Evolutionary conservation across 2,888 invertebrate species (phyloP).

Genomic region (Pyrgus malvae): DNA sequence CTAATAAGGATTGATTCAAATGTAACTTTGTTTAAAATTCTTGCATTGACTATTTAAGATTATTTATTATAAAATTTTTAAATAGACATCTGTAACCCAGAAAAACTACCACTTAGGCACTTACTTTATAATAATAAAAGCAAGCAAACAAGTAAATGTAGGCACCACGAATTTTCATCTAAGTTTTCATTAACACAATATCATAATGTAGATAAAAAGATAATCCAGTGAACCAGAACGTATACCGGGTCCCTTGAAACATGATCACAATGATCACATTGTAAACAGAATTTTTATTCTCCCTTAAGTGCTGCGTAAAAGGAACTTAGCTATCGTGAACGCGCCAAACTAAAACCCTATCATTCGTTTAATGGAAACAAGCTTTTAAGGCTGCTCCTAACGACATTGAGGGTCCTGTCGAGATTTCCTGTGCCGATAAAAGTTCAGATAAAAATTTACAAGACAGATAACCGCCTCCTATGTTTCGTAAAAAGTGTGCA

Average conservation of each 20-base stretch:
- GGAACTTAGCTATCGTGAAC: not conserved
- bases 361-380: slow-evolving; percentile 13
- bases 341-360: slow-evolving; percentile 2
- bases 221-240: not conserved
- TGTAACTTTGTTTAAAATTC: no score
- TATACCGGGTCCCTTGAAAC: not conserved
- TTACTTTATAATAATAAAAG: no score
- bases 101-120: no score
- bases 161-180: no score
- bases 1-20: no score
- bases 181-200: no score
- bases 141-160: no score
- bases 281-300: not conserved
- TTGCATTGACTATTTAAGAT: no score
- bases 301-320: not conserved
- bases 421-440: slow-evolving; percentile 4
- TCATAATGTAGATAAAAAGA: not conserved
- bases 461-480: not conserved
- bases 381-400: slow-evolving; percentile 9
- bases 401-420: slow-evolving; percentile 3
- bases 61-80: no score
- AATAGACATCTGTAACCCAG: no score
- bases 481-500: not conserved
- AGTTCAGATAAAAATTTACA: not conserved
- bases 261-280: not conserved